Evolutionary conservation across 2,888 invertebrate genomes (phyloP).

Genomic region (Teinopalpus imperialis): DNA sequence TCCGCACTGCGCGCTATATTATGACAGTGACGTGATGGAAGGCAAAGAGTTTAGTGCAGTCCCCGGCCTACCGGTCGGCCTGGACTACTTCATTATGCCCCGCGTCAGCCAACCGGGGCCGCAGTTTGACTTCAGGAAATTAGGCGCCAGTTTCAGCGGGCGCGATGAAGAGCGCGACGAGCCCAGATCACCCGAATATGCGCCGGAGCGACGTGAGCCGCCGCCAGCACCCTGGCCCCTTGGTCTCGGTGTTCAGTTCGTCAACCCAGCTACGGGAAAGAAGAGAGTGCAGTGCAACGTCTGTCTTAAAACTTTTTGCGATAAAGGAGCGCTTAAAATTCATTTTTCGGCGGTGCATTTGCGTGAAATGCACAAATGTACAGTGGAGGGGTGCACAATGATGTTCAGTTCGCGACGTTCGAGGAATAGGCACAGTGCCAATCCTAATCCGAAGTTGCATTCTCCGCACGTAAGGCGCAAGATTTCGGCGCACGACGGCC

Average conservation of each 20-base stretch:
- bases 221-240: conserved; percentile 87
- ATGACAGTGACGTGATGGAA: conserved; percentile 79
- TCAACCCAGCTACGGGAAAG: conserved; percentile 95
- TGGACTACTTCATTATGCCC: conserved; percentile 80
- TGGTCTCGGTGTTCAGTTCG: conserved; percentile 92
- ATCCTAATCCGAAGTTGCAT: conserved; percentile 98
- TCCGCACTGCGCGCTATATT: conserved; percentile 61
- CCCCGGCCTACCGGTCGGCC: conserved; percentile 72
- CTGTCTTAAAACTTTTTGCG: conserved; percentile 99
- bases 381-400: conserved; percentile 98
- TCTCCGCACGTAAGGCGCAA: conserved; percentile 96
- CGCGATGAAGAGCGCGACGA: conserved; percentile 74
- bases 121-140: conserved; percentile 92
- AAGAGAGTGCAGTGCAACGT: conserved; percentile 98
- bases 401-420: conserved; percentile 98
- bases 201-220: conserved; percentile 62
- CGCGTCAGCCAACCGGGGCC: conserved; percentile 91
- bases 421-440: conserved; percentile 97
- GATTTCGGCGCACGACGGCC: conserved; percentile 96
- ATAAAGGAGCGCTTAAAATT: conserved; percentile 98
- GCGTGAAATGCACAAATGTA: conserved; percentile 99
- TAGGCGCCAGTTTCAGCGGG: conserved; percentile 84
- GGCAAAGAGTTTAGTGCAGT: conserved; percentile 76
- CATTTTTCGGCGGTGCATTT: conserved; percentile 99
- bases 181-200: conserved; percentile 66